These are phyloP conservation scores for Coelinius sp. DNA, from an alignment of 2,888 invertebrate species.

Conservation along the genomic window DNA sequence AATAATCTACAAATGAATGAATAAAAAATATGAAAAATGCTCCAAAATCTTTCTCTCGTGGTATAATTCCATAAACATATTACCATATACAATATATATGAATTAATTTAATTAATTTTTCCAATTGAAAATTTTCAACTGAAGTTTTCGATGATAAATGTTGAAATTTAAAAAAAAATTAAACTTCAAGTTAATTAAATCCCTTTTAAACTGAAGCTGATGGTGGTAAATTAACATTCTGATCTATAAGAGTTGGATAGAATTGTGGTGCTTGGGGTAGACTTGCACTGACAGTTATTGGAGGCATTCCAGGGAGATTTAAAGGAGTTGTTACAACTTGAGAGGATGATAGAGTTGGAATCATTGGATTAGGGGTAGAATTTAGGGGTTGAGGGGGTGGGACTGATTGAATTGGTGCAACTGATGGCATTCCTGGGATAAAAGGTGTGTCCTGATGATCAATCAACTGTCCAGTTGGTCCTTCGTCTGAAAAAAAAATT, in stretches of 20 bases:
- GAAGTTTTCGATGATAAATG: not conserved
- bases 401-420: slow-evolving; percentile 49
- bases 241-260: slow-evolving; percentile 58
- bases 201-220: slow-evolving; percentile 58
- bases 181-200: not conserved
- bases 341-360: slow-evolving; percentile 61
- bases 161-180: not conserved
- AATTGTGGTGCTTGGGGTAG: slow-evolving; percentile 73
- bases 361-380: slow-evolving; percentile 50
- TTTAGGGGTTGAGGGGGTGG: not conserved
- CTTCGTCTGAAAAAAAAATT: slow-evolving; percentile 42
- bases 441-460: slow-evolving; percentile 59
- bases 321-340: slow-evolving; percentile 77
- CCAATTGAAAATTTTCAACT: not conserved
- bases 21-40: no score
- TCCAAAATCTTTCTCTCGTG: no score
- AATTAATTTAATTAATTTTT: no score
- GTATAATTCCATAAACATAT: no score
- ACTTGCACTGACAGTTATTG: slow-evolving; percentile 83
- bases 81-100: no score
- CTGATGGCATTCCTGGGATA: slow-evolving; percentile 67
- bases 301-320: slow-evolving; percentile 84
- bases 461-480: slow-evolving; percentile 38
- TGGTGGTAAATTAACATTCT: slow-evolving; percentile 50
- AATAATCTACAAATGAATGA: no score